Evolutionary conservation across 2,888 invertebrate genomes (phyloP).

Genomic region (Amorpha juglandis): DNA sequence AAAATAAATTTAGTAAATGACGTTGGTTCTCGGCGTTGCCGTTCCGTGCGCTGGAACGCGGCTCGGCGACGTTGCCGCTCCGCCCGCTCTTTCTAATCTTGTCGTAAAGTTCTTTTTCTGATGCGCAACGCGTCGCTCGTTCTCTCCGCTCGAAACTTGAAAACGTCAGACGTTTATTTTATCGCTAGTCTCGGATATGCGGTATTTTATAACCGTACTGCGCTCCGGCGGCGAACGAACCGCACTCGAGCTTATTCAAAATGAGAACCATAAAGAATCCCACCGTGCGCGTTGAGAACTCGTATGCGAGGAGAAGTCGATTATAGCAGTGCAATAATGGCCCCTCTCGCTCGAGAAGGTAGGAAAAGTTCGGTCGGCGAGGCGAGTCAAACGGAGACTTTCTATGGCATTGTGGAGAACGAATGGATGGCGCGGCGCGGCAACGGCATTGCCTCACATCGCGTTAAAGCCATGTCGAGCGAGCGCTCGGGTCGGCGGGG

Average conservation of each 20-base stretch:
- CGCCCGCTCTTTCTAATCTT: slow-evolving; percentile 83
- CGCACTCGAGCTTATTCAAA: slow-evolving; percentile 69
- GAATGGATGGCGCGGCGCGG: slow-evolving; percentile 79
- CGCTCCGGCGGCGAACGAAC: slow-evolving; percentile 54
- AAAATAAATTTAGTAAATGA: slow-evolving; percentile 85
- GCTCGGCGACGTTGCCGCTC: slow-evolving; percentile 80
- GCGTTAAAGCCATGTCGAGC: slow-evolving; percentile 72
- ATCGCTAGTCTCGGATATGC: slow-evolving; percentile 76
- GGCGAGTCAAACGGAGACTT: slow-evolving; percentile 79
- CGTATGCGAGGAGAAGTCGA: slow-evolving; percentile 48
- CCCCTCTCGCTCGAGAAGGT: slow-evolving; percentile 68
- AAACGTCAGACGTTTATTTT: slow-evolving; percentile 82
- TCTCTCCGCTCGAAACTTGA: slow-evolving; percentile 80
- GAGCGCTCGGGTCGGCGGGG: slow-evolving; percentile 55
- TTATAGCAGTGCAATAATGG: slow-evolving; percentile 59
- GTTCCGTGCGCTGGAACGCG: slow-evolving; percentile 77
- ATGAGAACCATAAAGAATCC: slow-evolving; percentile 70
- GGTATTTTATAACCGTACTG: slow-evolving; percentile 76
- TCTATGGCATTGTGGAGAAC: slow-evolving; percentile 83
- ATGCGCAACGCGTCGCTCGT: slow-evolving; percentile 81
- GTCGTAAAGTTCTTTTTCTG: slow-evolving; percentile 85
- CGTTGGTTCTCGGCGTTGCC: slow-evolving; percentile 80
- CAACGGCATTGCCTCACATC: slow-evolving; percentile 81
- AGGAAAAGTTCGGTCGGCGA: slow-evolving; percentile 80
- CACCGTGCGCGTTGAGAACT: slow-evolving; percentile 47